Conservation (phyloP, 2,888 invertebrate genomes). For the Orthonevra nobilis region DNA sequence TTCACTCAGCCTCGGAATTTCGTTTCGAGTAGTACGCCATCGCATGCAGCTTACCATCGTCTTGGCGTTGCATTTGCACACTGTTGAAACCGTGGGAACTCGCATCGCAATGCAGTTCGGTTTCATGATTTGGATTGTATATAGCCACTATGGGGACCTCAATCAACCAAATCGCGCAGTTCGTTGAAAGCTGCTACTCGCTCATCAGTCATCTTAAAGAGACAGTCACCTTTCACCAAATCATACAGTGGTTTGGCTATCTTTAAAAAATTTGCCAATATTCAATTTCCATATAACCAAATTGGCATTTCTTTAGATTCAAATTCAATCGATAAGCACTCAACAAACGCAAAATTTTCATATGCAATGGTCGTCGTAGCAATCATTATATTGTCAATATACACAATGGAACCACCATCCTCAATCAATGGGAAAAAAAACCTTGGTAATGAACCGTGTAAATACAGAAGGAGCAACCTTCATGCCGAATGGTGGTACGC, state of each 20-base stretch:
- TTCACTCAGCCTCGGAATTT: conserved; percentile 71
- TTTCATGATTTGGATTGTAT: conserved; percentile 5
- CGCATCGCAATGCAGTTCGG: background rate
- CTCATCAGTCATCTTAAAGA: too few relatives aligned
- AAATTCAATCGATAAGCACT: conserved; percentile 1
- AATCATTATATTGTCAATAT: background rate
- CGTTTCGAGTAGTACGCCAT: conserved; percentile 72
- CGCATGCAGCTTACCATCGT: conserved; percentile 29
- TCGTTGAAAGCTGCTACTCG: too few relatives aligned
- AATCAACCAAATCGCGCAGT: too few relatives aligned
- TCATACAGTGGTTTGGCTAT: conserved; percentile 6
- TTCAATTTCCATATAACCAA: conserved; percentile 8
- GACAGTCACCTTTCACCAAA: background rate
- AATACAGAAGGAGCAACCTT: conserved; percentile 9
- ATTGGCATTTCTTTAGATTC: conserved; percentile 14
- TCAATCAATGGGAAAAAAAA: background rate
- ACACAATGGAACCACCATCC: conserved; percentile 3
- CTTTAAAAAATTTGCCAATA: conserved; percentile 10
- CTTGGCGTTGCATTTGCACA: conserved; percentile 68
- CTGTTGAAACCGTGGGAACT: conserved; percentile 17
- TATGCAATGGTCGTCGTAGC: background rate
- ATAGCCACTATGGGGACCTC: background rate
- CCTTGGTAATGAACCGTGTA: conserved; percentile 1
- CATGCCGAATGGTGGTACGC: conserved; percentile 4
- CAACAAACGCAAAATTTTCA: conserved; percentile 6